Evolutionary conservation across 2,797 vertebrate species (phyloP), one percentile per base, ranked within the genome.

Genomic region (Neopelma chrysocephalum): DNA sequence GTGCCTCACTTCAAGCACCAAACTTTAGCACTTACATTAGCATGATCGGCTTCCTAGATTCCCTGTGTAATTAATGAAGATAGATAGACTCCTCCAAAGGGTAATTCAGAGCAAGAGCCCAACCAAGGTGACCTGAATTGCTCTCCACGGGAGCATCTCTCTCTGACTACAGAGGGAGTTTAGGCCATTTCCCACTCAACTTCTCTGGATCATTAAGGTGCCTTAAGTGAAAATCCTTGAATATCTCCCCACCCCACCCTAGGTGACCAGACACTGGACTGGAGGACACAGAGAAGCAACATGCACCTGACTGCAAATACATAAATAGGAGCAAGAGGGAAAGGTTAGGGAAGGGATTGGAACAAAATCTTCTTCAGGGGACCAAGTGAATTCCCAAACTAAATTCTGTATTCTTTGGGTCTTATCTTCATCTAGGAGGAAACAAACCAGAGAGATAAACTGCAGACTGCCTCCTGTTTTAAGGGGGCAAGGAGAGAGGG

Each of bases 91-190:
- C 23, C 77, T 93, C 83, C 70, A 83, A 90, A 92, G 77, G 32
- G 58, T 82, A 82, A 78, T 81, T 94, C 62, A 89, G 73, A 87
- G 31, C 47, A 82, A 79, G 58, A 92, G 62, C 22, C 50, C 77
- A 61, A 47, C 26, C 42, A 72, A 87, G 70, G 54, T 93, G 80
- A 92, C 89, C 86, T 76, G 80, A 92, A 92, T 90, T 92, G 23
- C 72, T 90, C 86, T 95, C 89, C 47, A 43, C 0, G 6, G 76
- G 61, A 83, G 12, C 43, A 82, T 83, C 34, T 86, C 38, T 71
- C 38, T 83, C 65, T 76, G 58, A 76, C 38, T 72, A 25, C 13
- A 76, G 73, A 84, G 15, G 38, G 64, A 93, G 42, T 71, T 87
- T 40, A 71, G 57, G 50, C 22, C 23, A 50, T 89, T 93, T 92